phyloP scores from a whole-genome alignment of 37 sponge, comb jelly and placozoan species.

The Dysidea cf. avara region DNA sequence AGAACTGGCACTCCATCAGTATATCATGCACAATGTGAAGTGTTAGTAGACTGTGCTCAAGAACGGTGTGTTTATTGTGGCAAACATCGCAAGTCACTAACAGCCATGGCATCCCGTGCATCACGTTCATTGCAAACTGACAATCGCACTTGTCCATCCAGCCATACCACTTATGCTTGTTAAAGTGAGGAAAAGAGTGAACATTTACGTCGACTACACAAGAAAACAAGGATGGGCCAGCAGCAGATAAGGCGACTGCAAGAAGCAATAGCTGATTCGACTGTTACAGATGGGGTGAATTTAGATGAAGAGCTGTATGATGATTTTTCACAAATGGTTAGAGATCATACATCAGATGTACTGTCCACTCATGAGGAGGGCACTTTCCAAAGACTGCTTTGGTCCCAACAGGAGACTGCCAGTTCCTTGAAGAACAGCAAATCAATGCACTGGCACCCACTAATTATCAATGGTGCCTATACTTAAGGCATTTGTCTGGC shows the following conservation, averaged over 20 bases:
- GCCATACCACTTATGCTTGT: neutral
- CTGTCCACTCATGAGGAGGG: neutral
- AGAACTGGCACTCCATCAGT: slow-evolving; percentile 19
- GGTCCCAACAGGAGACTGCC: slow-evolving; percentile 25
- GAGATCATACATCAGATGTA: slow-evolving; percentile 1
- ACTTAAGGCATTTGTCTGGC: slow-evolving; percentile 11
- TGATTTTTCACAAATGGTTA: slow-evolving; percentile 6
- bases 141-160: slow-evolving; percentile 6
- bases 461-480: slow-evolving; percentile 6
- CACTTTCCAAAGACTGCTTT: slow-evolving; percentile 28
- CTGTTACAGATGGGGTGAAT: slow-evolving; percentile 6
- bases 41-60: neutral
- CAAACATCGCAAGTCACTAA: slow-evolving; percentile 18
- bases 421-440: neutral
- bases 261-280: slow-evolving; percentile 1
- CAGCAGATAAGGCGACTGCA: slow-evolving; percentile 3
- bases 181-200: slow-evolving; percentile 8
- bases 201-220: neutral
- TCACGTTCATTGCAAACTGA: too few relatives aligned
- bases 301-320: slow-evolving; percentile 18
- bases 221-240: neutral
- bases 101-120: neutral
- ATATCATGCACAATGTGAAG: slow-evolving; percentile 20
- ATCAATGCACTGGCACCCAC: slow-evolving; percentile 14
- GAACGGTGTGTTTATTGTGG: slow-evolving; percentile 9